These are phyloP conservation scores for Pimephales promelas DNA, from an alignment of 2,113 vertebrate species.

Conservation along the genomic window DNA sequence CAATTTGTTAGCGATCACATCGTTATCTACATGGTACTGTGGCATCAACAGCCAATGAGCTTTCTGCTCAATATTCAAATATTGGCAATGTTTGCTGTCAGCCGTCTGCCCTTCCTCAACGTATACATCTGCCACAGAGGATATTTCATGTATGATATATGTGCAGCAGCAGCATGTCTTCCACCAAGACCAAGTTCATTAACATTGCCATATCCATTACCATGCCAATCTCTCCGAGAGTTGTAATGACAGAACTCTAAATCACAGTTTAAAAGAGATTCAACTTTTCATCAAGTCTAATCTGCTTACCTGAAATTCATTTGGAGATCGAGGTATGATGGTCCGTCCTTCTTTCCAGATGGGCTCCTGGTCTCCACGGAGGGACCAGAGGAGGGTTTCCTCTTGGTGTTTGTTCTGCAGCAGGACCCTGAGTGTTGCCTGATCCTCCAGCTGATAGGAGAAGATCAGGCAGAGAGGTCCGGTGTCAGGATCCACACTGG, in stretches of 20 bases:
- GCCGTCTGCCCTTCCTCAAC: too few relatives aligned
- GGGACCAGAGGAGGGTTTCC: conserved; percentile 87
- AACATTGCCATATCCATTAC: too few relatives aligned
- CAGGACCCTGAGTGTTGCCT: conserved; percentile 83
- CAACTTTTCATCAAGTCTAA: background rate
- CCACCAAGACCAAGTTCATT: too few relatives aligned
- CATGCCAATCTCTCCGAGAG: too few relatives aligned
- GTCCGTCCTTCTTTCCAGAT: conserved; percentile 92
- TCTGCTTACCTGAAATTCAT: conserved; percentile 83
- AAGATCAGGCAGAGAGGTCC: conserved; percentile 92
- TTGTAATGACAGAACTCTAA: background rate
- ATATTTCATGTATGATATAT: too few relatives aligned
- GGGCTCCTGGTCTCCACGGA: conserved; percentile 84
- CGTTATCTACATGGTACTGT: too few relatives aligned
- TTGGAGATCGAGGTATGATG: conserved; percentile 88
- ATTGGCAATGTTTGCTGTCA: too few relatives aligned
- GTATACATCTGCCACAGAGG: too few relatives aligned
- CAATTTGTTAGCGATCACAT: too few relatives aligned
- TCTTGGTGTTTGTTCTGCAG: conserved; percentile 82
- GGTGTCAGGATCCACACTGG: conserved; percentile 78
- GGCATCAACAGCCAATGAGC: too few relatives aligned
- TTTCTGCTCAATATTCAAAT: too few relatives aligned
- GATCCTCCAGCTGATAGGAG: conserved; percentile 86
- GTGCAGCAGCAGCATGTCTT: too few relatives aligned
- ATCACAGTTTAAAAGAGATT: background rate